Percentiles rank a stretch among this genome's conserved stretches.
phyloP scores from a whole-genome alignment of 2,113 vertebrate genomes.

The rabbit (Oryctolagus cuniculus) region DNA sequence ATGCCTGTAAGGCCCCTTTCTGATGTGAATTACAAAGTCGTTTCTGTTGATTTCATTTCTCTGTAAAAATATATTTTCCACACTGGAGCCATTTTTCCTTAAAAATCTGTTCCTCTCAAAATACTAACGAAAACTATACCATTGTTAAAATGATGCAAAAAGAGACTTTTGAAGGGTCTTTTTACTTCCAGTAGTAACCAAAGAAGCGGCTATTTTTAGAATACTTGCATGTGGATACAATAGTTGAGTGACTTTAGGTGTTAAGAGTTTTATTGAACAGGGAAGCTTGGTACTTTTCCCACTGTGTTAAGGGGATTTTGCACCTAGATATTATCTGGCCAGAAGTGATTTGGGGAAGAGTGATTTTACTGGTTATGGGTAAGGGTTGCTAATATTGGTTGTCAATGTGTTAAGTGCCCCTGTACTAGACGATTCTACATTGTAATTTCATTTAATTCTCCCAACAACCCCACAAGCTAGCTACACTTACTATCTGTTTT shows the following conservation, averaged over 20 bases:
- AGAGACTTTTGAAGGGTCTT: neutral
- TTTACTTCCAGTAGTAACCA: conserved; percentile 17
- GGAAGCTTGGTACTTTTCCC: conserved; percentile 70
- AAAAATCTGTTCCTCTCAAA: conserved; percentile 3
- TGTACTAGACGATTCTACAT: neutral
- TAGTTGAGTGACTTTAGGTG: neutral
- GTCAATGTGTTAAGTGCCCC: neutral
- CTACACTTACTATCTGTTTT: neutral
- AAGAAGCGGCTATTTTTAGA: conserved; percentile 31
- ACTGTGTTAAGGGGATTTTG: conserved; percentile 72
- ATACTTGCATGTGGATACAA: neutral
- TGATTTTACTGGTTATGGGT: neutral
- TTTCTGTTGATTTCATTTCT: neutral
- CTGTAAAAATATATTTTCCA: neutral
- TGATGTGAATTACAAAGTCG: neutral
- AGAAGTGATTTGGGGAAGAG: conserved; percentile 12
- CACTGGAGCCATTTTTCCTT: conserved; percentile 11
- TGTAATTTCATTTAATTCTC: neutral
- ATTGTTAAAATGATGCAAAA: conserved; percentile 37
- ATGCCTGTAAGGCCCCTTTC: neutral
- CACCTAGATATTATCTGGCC: neutral
- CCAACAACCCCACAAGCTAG: neutral
- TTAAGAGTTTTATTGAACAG: neutral
- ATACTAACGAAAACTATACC: conserved; percentile 13
- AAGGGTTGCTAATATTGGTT: neutral